phyloP scores from a whole-genome alignment of 1,140 invertebrate genomes.

The Pantala flavescens region DNA sequence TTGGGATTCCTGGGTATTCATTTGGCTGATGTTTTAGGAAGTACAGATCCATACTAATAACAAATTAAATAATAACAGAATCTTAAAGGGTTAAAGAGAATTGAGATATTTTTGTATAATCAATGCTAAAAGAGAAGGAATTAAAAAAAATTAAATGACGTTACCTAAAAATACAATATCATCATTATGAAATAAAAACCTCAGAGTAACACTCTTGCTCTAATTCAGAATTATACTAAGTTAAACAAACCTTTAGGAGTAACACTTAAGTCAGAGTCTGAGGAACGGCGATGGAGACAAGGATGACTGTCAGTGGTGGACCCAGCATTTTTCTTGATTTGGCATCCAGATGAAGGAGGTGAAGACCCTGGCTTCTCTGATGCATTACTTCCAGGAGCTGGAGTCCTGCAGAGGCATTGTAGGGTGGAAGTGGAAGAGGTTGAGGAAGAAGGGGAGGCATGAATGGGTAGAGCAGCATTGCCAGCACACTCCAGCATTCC shows the following conservation, averaged over 20 bases:
- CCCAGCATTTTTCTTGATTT: not conserved
- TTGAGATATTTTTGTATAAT: too few species aligned
- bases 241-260: constrained; percentile 73
- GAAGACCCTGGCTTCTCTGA: not conserved
- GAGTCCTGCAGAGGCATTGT: constrained; percentile 2
- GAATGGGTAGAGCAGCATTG: not conserved
- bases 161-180: too few species aligned
- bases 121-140: too few species aligned
- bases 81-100: too few species aligned
- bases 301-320: constrained; percentile 46
- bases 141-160: too few species aligned
- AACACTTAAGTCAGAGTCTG: constrained; percentile 85
- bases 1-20: not conserved
- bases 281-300: constrained; percentile 70
- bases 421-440: constrained; percentile 2
- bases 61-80: too few species aligned
- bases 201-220: too few species aligned
- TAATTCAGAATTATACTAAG: constrained; percentile 9
- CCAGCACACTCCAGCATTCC: not conserved
- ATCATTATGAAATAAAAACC: too few species aligned
- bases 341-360: not conserved
- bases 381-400: not conserved
- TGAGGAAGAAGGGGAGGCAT: not conserved
- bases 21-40: not conserved
- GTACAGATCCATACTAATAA: too few species aligned